Evolutionary conservation across 2,888 invertebrate species (phyloP).

Genomic region (Falcaria lacertinaria): DNA sequence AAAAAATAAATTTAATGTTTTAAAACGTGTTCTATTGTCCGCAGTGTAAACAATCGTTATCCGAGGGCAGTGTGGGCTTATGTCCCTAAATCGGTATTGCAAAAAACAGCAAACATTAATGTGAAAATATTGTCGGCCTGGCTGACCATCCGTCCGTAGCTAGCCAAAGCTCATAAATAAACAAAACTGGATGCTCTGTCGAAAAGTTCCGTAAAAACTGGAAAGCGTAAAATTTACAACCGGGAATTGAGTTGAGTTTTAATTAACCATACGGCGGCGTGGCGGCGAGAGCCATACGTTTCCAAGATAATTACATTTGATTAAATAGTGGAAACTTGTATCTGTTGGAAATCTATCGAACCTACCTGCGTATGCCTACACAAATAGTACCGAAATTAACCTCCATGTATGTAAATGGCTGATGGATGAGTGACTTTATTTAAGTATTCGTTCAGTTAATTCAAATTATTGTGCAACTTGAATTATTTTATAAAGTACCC

Average conservation of each 20-base stretch:
- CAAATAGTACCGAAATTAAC: background rate
- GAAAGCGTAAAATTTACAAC: constrained; percentile 71
- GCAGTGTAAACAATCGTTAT: constrained; percentile 31
- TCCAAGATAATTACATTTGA: constrained; percentile 21
- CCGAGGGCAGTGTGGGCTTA: constrained; percentile 29
- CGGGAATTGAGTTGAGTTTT: constrained; percentile 69
- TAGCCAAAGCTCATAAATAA: constrained; percentile 76
- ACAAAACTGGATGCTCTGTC: constrained; percentile 75
- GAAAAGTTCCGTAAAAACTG: constrained; percentile 68
- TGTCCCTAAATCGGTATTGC: constrained; percentile 52
- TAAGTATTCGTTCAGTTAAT: too few relatives aligned
- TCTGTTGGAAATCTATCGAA: background rate
- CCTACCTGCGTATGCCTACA: background rate
- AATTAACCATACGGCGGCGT: constrained; percentile 60
- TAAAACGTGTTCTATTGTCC: constrained; percentile 31
- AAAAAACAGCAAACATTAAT: constrained; percentile 59
- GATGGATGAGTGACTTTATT: too few relatives aligned
- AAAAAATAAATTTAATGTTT: constrained; percentile 17
- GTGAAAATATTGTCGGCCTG: constrained; percentile 64
- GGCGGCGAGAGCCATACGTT: constrained; percentile 29
- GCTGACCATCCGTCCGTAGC: constrained; percentile 54
- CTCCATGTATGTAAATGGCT: too few relatives aligned
- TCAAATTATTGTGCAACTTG: too few relatives aligned
- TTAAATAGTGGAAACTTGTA: constrained; percentile 1
- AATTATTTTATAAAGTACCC: too few relatives aligned